Evolutionary conservation across 2,113 vertebrate genomes (phyloP).

Genomic region (Melospiza melodia): DNA sequence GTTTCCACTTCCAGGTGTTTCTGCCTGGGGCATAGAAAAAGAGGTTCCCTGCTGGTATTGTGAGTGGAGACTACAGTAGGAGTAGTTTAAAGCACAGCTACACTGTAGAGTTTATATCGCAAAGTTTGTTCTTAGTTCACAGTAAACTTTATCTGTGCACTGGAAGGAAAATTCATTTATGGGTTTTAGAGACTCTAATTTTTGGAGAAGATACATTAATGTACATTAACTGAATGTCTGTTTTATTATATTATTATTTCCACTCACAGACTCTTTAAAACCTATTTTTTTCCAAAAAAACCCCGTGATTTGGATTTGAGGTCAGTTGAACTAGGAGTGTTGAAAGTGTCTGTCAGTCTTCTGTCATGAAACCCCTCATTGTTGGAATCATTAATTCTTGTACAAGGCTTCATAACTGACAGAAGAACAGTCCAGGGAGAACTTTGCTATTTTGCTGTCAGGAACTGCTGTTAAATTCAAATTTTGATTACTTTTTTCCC

Average conservation of each 20-base stretch:
- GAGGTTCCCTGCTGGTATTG: not conserved
- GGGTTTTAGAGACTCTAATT: not conserved
- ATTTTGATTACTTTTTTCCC: accelerated
- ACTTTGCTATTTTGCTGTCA: not conserved
- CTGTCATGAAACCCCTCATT: not conserved
- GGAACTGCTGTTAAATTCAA: not conserved
- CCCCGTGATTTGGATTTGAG: not conserved
- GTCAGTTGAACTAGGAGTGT: not conserved
- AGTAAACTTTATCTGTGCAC: not conserved
- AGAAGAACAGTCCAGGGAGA: not conserved
- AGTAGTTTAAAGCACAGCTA: not conserved
- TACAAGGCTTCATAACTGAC: not conserved
- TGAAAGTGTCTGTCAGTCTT: not conserved
- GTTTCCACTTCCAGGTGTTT: not conserved
- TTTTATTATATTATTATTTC: not conserved
- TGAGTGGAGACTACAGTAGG: not conserved
- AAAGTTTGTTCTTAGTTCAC: not conserved
- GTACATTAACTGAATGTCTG: not conserved
- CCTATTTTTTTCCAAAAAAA: accelerated
- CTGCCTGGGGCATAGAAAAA: not conserved
- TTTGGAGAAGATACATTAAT: not conserved
- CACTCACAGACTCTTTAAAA: not conserved
- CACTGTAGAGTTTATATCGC: not conserved
- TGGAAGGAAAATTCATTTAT: not conserved
- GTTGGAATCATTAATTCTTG: not conserved